Base-by-base conservation (phyloP, 2,797 vertebrate species). In the Tragopan temminckii region DNA sequence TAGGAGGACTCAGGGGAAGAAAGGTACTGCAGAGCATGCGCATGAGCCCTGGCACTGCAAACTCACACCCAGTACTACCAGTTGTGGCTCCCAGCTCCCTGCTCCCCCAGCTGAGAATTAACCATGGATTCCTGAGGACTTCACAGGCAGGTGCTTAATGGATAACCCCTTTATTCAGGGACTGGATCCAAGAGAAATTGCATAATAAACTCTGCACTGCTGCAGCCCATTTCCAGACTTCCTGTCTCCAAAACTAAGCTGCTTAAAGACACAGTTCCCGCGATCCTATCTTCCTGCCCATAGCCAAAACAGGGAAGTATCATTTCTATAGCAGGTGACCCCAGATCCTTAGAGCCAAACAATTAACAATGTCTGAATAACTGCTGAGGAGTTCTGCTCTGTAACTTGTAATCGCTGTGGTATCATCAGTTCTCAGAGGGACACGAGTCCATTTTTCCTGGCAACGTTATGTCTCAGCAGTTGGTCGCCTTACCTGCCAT, bases 171-270 rank as follows among this genome's bases (percentile, higher is more conserved):
- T 93, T 80, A 66, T 85, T 83, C 63, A 79, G 85, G 77, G 58
- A 83, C 76, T 69, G 78, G 76, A 83, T 95, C 89, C 91, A 93
- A 80, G 42, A 88, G 66, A 83, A 91, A 89, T 66, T 94, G 89
- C 94, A 91, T 94, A 94, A 95, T 92, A 88, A 93, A 91, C 91
- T 38, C 94, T 94, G 91, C 45, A 66, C 93, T 94, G 85, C 92
- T 89, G 93, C 89, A 91, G 82, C 91, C 94, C 80, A 46, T 89
- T 29, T 35, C 85, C 94, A 96, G 87, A 88, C 89, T 92, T 92
- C 83, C 84, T 76, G 82, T 87, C 95, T 95, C 89, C 77, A 89
- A 76, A 93, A 83, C 58, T 91, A 93, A 94, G 79, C 89, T 79
- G 74, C 79, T 94, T 95, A 89, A 95, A 93, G 89, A 89, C 45